phyloP scores from a whole-genome alignment of 2,888 invertebrate genomes.

The Cabera pusaria region DNA sequence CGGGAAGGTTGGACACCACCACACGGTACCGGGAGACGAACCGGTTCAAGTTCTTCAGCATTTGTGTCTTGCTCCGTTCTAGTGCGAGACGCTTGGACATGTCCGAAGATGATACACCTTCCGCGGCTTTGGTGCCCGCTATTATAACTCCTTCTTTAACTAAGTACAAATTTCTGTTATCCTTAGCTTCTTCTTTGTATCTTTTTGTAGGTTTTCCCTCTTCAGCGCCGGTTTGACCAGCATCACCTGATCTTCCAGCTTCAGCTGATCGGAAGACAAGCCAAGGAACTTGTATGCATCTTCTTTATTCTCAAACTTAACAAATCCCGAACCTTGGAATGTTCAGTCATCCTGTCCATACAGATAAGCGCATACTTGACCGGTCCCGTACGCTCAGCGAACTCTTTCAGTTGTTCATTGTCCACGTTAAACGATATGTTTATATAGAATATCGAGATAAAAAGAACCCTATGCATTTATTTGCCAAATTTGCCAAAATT shows the following conservation, averaged over 20 bases:
- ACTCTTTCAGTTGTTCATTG: slow-evolving; percentile 89
- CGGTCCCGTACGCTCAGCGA: slow-evolving; percentile 90
- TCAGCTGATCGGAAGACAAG: slow-evolving; percentile 85
- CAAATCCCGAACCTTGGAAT: slow-evolving; percentile 97
- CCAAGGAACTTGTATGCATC: slow-evolving; percentile 91
- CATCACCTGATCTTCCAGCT: slow-evolving; percentile 88
- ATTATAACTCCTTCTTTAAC: slow-evolving; percentile 96
- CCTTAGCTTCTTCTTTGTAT: slow-evolving; percentile 86
- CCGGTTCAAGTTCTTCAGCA: slow-evolving; percentile 92
- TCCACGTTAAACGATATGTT: slow-evolving; percentile 94
- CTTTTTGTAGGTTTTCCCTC: slow-evolving; percentile 86
- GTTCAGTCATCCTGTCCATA: slow-evolving; percentile 93
- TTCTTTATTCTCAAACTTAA: slow-evolving; percentile 92
- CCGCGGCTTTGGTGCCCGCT: slow-evolving; percentile 93
- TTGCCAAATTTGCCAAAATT: too few relatives aligned
- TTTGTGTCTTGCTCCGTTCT: slow-evolving; percentile 93
- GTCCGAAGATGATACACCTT: slow-evolving; percentile 93
- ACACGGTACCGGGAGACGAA: slow-evolving; percentile 94
- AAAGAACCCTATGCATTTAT: too few relatives aligned
- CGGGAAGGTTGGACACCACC: slow-evolving; percentile 95
- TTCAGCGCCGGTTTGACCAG: slow-evolving; percentile 89
- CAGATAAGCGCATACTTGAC: slow-evolving; percentile 94
- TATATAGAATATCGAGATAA: too few relatives aligned
- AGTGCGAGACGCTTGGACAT: slow-evolving; percentile 91
- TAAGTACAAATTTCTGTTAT: slow-evolving; percentile 95